Evolutionary conservation across 2,888 invertebrate genomes (phyloP).

Genomic region (Eucera pruinosa): DNA sequence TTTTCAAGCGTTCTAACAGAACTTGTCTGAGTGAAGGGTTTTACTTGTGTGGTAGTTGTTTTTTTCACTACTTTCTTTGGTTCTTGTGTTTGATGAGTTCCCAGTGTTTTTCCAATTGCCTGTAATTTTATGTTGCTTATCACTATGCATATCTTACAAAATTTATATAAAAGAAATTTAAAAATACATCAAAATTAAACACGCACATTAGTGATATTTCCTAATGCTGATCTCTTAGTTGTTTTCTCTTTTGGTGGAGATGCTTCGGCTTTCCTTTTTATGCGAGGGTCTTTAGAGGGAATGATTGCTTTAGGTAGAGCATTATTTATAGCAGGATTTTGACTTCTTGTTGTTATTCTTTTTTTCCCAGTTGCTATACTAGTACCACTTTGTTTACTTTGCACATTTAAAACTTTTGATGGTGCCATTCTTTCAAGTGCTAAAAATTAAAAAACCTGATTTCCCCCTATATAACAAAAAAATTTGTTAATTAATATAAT

Average conservation of each 20-base stretch:
- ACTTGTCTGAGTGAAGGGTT: conserved; percentile 60
- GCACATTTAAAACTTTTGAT: conserved; percentile 86
- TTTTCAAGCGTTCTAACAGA: conserved; percentile 72
- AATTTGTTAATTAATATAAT: neutral
- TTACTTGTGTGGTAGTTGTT: conserved; percentile 59
- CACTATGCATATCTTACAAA: neutral
- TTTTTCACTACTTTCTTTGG: conserved; percentile 77
- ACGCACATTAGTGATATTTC: conserved; percentile 92
- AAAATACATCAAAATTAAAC: neutral
- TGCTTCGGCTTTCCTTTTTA: conserved; percentile 92
- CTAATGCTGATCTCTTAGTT: conserved; percentile 93
- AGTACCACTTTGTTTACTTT: conserved; percentile 84
- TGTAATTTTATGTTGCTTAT: conserved; percentile 41
- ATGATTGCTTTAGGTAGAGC: conserved; percentile 83
- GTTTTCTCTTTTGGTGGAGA: conserved; percentile 91
- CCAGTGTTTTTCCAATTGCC: conserved; percentile 80
- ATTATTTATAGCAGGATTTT: conserved; percentile 81
- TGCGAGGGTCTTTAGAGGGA: conserved; percentile 85
- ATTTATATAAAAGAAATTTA: neutral
- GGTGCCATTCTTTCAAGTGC: conserved; percentile 87
- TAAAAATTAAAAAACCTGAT: conserved; percentile 66
- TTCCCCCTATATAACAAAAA: conserved; percentile 5
- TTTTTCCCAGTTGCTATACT: conserved; percentile 84
- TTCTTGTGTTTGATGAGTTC: conserved; percentile 73
- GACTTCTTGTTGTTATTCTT: conserved; percentile 88